Conservation (phyloP, 1,140 invertebrate species). For the Lerema accius region DNA sequence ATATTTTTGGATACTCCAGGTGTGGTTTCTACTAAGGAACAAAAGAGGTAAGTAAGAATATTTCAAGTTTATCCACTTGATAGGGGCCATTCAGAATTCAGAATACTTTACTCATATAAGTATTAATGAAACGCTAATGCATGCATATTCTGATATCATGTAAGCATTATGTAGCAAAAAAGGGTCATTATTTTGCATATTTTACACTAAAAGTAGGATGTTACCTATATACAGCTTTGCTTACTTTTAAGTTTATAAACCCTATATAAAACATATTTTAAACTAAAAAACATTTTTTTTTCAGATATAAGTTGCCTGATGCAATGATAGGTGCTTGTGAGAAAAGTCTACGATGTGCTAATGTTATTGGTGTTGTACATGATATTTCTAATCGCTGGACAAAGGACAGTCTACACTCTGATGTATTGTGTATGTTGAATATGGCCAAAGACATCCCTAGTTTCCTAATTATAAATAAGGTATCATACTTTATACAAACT, state of each 20-base stretch:
- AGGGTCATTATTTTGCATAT: too few relatives aligned
- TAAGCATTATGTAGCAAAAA: too few relatives aligned
- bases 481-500: slow-evolving; percentile 73
- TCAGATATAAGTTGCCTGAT: slow-evolving; percentile 86
- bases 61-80: too few relatives aligned
- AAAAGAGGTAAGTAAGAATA: slow-evolving; percentile 83
- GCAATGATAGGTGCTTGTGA: slow-evolving; percentile 87
- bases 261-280: too few relatives aligned
- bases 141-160: too few relatives aligned
- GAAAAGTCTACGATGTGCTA: slow-evolving; percentile 87
- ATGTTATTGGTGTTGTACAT: slow-evolving; percentile 93
- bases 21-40: slow-evolving; percentile 86
- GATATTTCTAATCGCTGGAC: slow-evolving; percentile 90
- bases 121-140: too few relatives aligned
- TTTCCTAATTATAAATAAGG: slow-evolving; percentile 95
- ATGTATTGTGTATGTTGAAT: slow-evolving; percentile 88
- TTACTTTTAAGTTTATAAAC: too few relatives aligned
- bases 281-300: too few relatives aligned
- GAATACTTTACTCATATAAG: too few relatives aligned
- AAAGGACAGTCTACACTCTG: slow-evolving; percentile 86
- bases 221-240: too few relatives aligned
- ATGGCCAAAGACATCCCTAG: slow-evolving; percentile 85
- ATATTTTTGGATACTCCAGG: slow-evolving; percentile 95
- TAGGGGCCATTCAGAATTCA: too few relatives aligned
- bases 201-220: too few relatives aligned